phyloP scores from a whole-genome alignment of 2,797 vertebrate species.

The Sebastes kiyomatsui region DNA sequence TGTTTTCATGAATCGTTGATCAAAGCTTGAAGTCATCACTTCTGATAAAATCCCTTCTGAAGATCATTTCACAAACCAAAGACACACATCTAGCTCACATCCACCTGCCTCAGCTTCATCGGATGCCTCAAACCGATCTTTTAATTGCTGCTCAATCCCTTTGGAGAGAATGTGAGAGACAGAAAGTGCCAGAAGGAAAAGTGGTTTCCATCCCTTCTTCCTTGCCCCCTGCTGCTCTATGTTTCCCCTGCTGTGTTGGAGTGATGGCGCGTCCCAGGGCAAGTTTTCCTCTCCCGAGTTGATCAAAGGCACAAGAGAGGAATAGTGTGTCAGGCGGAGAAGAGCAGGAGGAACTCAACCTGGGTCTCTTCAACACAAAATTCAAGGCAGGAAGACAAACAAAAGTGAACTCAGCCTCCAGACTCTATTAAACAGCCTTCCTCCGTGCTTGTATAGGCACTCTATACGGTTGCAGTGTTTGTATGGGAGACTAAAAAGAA shows the following conservation, averaged over 20 bases:
- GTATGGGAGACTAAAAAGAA: constrained; percentile 5
- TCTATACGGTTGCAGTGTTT: constrained; percentile 22
- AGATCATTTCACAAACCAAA: background rate
- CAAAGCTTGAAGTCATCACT: background rate
- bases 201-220: constrained; percentile 52
- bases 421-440: constrained; percentile 29
- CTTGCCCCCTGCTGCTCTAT: constrained; percentile 43
- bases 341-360: constrained; percentile 50
- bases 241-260: constrained; percentile 57
- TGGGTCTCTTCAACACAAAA: constrained; percentile 29
- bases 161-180: constrained; percentile 20
- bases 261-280: constrained; percentile 58
- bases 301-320: constrained; percentile 71
- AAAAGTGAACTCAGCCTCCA: constrained; percentile 46
- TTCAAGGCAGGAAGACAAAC: constrained; percentile 63
- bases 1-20: background rate
- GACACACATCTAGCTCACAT: background rate
- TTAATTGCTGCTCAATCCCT: constrained; percentile 48
- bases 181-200: constrained; percentile 43
- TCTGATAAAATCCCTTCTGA: background rate
- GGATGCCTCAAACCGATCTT: constrained; percentile 15
- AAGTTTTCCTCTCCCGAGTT: constrained; percentile 55
- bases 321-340: constrained; percentile 46
- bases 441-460: constrained; percentile 15
- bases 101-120: constrained; percentile 9